Percentiles rank a stretch among this genome's conserved stretches.
Evolutionary conservation across 2,888 invertebrate species (phyloP).

Genomic region (Thalpophila matura): DNA sequence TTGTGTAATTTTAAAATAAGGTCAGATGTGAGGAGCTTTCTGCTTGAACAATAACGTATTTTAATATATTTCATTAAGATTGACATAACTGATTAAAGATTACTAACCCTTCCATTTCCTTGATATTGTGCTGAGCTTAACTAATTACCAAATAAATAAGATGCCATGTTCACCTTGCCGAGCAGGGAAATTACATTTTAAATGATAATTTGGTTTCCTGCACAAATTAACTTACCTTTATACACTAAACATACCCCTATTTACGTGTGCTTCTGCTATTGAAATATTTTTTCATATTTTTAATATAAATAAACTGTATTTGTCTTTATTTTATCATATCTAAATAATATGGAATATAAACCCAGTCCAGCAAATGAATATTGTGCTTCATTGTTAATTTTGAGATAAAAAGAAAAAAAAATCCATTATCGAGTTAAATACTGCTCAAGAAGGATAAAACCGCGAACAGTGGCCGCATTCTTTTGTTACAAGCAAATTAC

Average conservation of each 20-base stretch:
- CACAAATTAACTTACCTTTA: conserved; percentile 15
- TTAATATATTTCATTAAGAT: conserved; percentile 90
- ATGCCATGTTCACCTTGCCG: conserved; percentile 50
- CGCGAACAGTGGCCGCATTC: conserved; percentile 68
- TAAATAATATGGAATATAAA: background rate
- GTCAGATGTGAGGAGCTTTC: conserved; percentile 81
- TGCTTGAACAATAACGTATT: conserved; percentile 88
- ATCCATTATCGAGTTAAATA: conserved; percentile 60
- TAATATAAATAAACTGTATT: background rate
- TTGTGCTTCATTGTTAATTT: conserved; percentile 39
- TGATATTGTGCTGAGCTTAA: conserved; percentile 58
- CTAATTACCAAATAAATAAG: conserved; percentile 60
- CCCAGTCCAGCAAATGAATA: conserved; percentile 17
- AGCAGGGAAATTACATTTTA: conserved; percentile 50
- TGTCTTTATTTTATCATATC: conserved; percentile 1
- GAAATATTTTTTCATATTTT: background rate
- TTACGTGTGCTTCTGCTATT: background rate
- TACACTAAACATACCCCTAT: background rate
- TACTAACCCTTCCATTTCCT: conserved; percentile 75
- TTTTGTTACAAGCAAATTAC: conserved; percentile 79
- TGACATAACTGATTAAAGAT: conserved; percentile 85
- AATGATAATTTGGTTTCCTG: conserved; percentile 43
- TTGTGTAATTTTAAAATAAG: conserved; percentile 85
- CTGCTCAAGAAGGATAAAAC: conserved; percentile 54
- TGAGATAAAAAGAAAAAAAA: conserved; percentile 46